Base-by-base conservation (phyloP, 35 echinoderm and acorn worm genomes). In the Apostichopus japonicus region DNA sequence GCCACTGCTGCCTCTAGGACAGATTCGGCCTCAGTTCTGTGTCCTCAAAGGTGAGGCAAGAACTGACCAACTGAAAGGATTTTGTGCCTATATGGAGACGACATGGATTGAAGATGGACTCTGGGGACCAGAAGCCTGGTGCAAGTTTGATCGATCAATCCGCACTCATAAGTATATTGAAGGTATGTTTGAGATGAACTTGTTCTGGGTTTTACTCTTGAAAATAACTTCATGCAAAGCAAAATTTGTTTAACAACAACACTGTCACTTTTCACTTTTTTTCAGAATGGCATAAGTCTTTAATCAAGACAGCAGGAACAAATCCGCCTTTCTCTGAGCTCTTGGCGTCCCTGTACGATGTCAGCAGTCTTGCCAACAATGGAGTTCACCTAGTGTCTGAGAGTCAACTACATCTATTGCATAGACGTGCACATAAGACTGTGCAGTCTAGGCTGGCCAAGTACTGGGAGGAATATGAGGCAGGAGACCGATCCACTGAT, bases 131-230 rank as follows among this genome's bases (percentile, higher is more conserved):
- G 10, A 9, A 27, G 9, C 55, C 19, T 92, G 90, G 90, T 79
- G 90, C 57, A 54, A 80, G 8, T 92, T 92, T 3, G 56, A 55
- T 23, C 16, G 55, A 23, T 17, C 24, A 1, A 78, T 92, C 44
- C 24, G 90, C 25, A 92, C 90, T 4, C 79, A 92, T 55, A 92
- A 92, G 9, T 77, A 92, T 79, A 44, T 78, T 57, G 77, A 92
- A 61, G 90, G 90, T 61, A 44, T 87, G 55, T 58, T 58, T 23
- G 59, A 55, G 13, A 67, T 67, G 11, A 11, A 8, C 63, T 67
- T 9, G 3, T 0, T 67, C 63, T 67, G 63, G 3, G 63, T 67
- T 67, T 67, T 67, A 15, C 19, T 15, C 5, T 11, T 67, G 2
- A 11, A 67, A 19, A 15, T 19, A 1, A 67, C 19, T 67, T 19